Evolutionary conservation across 2,888 invertebrate genomes (phyloP), one percentile per base, ranked within the genome.

Genomic region (Megastigmus dorsalis): DNA sequence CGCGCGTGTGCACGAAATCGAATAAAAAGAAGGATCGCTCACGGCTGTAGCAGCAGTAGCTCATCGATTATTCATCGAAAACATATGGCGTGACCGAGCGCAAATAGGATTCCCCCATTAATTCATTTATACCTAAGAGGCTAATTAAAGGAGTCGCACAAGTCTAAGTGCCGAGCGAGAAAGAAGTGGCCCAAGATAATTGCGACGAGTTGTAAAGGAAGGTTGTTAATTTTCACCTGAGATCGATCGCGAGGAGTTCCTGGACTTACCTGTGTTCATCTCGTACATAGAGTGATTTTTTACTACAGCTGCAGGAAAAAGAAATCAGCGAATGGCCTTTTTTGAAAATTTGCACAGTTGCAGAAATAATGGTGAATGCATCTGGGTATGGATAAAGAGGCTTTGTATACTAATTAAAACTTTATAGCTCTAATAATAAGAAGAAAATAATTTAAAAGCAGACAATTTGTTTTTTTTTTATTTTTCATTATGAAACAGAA

Each of bases 51-150:
- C 38, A 15, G 54, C 52, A 9, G 7, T 38, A 13, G 50, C 59
- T 50, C 62, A 63, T 71, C 55, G 71, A 57, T 38, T 71, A 71
- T 71, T 71, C 57, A 63, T 63, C 55, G 62, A 63, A 57, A 43
- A 13, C 36, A n/a, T n/a, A n/a, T n/a, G n/a, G n/a, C n/a, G n/a
- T n/a, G n/a, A n/a, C 20, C 30, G 18, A 15, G 9, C 36, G 18
- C 26, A 33, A 38, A 43, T 18, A n/a, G 54, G 30, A 50, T 28
- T 18, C 55, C 9, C 50, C 54, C 54, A 54, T 62, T 62, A 62
- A 62, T 62, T 52, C 54, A 9, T 20, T 38, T 13, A 28, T 20
- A 18, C 28, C 18, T 9, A 30, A 10, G 45, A 33, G 20, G 48
- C 26, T 30, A 65, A 52, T 54, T 41, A 30, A n/a, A n/a, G 13